Evolutionary conservation across 1,140 invertebrate species (phyloP), one percentile per base, ranked within the genome.

Genomic region (Orchesella cincta): DNA sequence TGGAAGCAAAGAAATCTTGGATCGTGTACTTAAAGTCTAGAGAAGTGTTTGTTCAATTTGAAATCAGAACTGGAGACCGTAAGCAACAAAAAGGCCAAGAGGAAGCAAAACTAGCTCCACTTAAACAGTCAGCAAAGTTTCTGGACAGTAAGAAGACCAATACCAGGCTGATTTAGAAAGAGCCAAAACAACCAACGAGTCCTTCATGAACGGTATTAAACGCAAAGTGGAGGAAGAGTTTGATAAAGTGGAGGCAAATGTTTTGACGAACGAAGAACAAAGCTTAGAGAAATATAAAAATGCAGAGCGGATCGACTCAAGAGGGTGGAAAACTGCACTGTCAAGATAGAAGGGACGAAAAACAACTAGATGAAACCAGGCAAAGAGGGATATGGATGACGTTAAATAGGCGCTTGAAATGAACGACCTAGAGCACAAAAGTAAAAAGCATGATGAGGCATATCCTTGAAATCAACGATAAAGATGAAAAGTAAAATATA

Each of bases 1-100:
- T n/a, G n/a, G n/a, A n/a, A n/a, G n/a, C n/a, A n/a, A 93, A 92
- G 82, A 88, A 88, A 81, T 86, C 89, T 18, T 94, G 92, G 91
- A 82, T 92, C 33, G 84, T 90, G 2, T 92, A 89, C 82, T 87
- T 90, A 73, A 83, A 89, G 23, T 14, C 71, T 46, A n/a, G 71
- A 8, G 39, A 73, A 3, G 71, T 73, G 2, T 36, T 73, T n/a
- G 23, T 73, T 26, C 2, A 73, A 23, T 46, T 46, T 73, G 33
- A 20, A 73, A 39, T 3, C 71, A 28, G 14, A 73, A 39, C 36
- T 73, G 26, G 54, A 80, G 36, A 33, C 36, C 20, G 33, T 79
- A 3, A 72, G 36, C 81, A 23, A 77, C 0, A 26, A 74, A 16
- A 79, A 86, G 84, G 83, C 76, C 84, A 85, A 79, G 82, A 87